Evolutionary conservation across 1,140 invertebrate species (phyloP).

Genomic region (Pachypeltis micranthus): DNA sequence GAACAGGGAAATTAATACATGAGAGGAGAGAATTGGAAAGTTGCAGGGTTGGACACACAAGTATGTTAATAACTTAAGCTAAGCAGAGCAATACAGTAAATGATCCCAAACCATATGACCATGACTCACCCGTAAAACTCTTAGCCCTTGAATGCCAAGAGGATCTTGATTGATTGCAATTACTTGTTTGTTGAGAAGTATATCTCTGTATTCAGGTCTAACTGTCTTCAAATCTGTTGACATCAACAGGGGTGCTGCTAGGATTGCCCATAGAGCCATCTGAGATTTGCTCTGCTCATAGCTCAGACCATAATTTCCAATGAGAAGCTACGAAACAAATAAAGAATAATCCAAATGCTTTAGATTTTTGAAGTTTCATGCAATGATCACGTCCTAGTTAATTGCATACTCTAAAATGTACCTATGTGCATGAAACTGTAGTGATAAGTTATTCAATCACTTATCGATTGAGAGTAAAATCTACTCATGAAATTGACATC

Average conservation of each 20-base stretch:
- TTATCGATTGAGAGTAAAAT: too few species aligned
- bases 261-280: constrained; percentile 82
- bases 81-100: background rate
- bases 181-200: constrained; percentile 58
- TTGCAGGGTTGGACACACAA: background rate
- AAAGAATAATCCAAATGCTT: too few species aligned
- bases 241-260: constrained; percentile 80
- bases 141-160: constrained; percentile 53
- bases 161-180: constrained; percentile 79
- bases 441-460: too few species aligned
- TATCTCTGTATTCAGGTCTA: constrained; percentile 53
- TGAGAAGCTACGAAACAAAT: constrained; percentile 55
- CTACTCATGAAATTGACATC: too few species aligned
- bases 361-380: too few species aligned
- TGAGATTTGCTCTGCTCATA: constrained; percentile 70
- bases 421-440: too few species aligned
- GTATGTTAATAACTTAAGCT: background rate
- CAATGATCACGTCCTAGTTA: too few species aligned
- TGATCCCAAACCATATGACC: background rate
- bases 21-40: too few species aligned
- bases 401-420: too few species aligned
- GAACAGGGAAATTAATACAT: too few species aligned
- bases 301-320: constrained; percentile 78
- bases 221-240: constrained; percentile 70
- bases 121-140: constrained; percentile 36